Percentiles rank a stretch among this genome's conserved stretches.
phyloP scores from a whole-genome alignment of 2,888 invertebrate genomes.

The Volucella bombylans region DNA sequence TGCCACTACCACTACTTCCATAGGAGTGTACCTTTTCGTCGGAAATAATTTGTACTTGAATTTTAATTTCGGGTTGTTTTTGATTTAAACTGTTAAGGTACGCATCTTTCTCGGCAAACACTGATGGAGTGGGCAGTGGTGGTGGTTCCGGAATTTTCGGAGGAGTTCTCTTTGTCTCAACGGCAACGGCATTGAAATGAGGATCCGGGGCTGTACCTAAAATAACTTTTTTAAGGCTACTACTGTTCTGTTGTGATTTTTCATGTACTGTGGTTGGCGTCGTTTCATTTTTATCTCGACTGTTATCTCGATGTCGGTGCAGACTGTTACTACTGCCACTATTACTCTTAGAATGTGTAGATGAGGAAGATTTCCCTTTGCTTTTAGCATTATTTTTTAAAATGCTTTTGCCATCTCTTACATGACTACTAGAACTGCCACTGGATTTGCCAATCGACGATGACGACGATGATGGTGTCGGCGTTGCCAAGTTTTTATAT shows the following conservation, averaged over 20 bases:
- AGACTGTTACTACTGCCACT: conserved; percentile 55
- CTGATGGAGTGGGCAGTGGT: conserved; percentile 79
- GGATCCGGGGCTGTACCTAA: conserved; percentile 30
- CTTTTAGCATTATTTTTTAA: conserved; percentile 46
- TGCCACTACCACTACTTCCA: conserved; percentile 19
- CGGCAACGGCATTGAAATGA: conserved; percentile 20
- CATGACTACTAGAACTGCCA: conserved; percentile 40
- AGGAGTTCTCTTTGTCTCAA: conserved; percentile 53
- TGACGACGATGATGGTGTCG: conserved; percentile 6
- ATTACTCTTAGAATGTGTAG: conserved; percentile 54
- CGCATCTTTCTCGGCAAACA: conserved; percentile 78
- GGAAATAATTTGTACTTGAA: conserved; percentile 81
- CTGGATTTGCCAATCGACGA: conserved; percentile 33
- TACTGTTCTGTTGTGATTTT: conserved; percentile 33
- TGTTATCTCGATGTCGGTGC: conserved; percentile 51
- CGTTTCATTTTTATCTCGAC: conserved; percentile 55
- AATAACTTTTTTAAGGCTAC: conserved; percentile 43
- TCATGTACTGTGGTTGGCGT: conserved; percentile 16
- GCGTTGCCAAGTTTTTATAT: conserved; percentile 27
- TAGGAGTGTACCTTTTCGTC: conserved; percentile 76
- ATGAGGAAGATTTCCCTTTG: conserved; percentile 60
- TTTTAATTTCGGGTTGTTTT: conserved; percentile 82
- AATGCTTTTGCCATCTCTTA: conserved; percentile 48
- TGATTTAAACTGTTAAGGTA: conserved; percentile 81
- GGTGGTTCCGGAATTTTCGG: conserved; percentile 75